Base-by-base conservation (phyloP, 2,797 vertebrate species). In the Philypnodon macrostomus region DNA sequence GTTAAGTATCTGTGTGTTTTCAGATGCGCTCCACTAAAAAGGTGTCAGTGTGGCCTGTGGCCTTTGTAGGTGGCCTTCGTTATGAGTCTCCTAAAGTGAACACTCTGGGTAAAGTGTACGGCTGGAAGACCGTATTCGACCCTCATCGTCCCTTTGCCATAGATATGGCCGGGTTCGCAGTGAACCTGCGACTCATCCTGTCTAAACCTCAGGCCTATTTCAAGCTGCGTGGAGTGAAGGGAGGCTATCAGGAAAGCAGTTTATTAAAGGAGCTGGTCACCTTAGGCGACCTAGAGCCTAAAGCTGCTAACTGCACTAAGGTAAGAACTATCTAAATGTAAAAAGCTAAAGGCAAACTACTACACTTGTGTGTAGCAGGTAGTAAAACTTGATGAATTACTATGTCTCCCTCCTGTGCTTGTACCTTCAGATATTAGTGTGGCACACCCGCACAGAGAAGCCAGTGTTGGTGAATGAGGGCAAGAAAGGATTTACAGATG, bases 91-190 rank as follows among this genome's bases (percentile, higher is more conserved):
- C 93, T 8, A 92, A 90, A 86, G 85, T 95, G 26, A 93, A 91
- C 66, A 73, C 72, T 41, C 38, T 86, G 30, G 94, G 92, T 27
- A 93, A 92, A 65, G 93, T 95, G 49, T 89, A 90, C 0, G 94
- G 93, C 66, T 95, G 94, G 94, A 93, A 91, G 79, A 92, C 91
- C 0, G 89, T 93, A 14, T 95, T 94, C 7, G 93, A 93, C 76
- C 94, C 93, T 0, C 90, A 86, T 45, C 88, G 94, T 4, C 93
- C 94, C 15, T 95, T 95, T 50, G 93, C 91, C 49, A 93, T 95
- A 7, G 94, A 95, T 84, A 95, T 95, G 93, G 93, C 94, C 0
- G 94, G 94, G 10, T 95, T 95, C 52, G 92, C 93, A 0, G 83
- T 95, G 39, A 95, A 90, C 75, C 83, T 95, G 71, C 89, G 63